Conservation (phyloP, 2,797 vertebrate species). For the Artibeus jamaicensis region DNA sequence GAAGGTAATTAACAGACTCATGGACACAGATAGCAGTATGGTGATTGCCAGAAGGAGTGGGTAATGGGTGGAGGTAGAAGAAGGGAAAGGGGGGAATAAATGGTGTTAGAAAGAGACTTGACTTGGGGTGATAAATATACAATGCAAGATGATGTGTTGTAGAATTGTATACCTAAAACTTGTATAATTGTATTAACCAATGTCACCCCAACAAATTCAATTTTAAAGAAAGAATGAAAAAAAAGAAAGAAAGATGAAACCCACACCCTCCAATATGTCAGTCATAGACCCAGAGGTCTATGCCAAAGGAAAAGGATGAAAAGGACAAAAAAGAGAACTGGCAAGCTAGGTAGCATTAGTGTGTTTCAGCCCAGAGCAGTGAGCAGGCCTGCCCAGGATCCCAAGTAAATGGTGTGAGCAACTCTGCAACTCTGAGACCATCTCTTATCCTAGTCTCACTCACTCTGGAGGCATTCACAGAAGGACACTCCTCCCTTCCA, state of each 20-base stretch:
- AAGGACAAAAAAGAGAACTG: neutral
- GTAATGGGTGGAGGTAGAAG: neutral
- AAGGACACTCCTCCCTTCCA: neutral
- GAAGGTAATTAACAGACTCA: neutral
- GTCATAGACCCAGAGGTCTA: neutral
- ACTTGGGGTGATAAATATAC: neutral
- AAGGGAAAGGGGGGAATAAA: neutral
- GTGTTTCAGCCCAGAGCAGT: neutral
- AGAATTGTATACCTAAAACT: neutral
- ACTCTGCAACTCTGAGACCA: neutral
- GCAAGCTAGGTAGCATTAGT: neutral
- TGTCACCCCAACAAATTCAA: neutral
- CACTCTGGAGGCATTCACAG: neutral
- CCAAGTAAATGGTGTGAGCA: neutral
- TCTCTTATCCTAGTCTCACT: neutral
- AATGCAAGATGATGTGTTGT: neutral
- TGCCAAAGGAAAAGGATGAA: neutral
- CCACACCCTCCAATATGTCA: neutral
- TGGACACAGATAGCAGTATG: neutral
- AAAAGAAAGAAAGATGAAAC: neutral
- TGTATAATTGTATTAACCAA: neutral
- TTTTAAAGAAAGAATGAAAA: neutral
- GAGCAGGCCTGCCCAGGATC: neutral
- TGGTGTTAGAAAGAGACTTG: neutral
- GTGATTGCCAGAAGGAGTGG: neutral